Evolutionary conservation across 2,113 vertebrate genomes (phyloP).

Genomic region (Gobio gobio): DNA sequence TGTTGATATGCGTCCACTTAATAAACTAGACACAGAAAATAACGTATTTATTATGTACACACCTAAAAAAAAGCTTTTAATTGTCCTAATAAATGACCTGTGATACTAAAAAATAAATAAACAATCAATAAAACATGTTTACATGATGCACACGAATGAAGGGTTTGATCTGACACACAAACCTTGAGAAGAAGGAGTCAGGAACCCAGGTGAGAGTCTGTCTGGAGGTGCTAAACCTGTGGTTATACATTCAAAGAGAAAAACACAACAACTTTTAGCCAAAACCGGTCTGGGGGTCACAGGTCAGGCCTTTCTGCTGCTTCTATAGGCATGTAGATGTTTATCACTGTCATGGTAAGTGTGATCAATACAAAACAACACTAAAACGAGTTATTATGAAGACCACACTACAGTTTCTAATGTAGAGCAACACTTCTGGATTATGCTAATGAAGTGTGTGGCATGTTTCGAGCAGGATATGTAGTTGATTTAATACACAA

Average conservation of each 20-base stretch:
- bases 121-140: background rate
- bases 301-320: background rate
- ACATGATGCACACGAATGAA: too few species aligned
- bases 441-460: background rate
- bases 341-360: background rate
- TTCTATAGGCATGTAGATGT: background rate
- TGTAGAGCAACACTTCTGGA: background rate
- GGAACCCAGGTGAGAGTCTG: slow-evolving; percentile 92
- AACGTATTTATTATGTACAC: background rate
- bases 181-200: slow-evolving; percentile 94
- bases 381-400: background rate
- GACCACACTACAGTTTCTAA: background rate
- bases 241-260: slow-evolving; percentile 22
- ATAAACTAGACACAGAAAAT: slow-evolving; percentile 73
- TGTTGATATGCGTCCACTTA: slow-evolving; percentile 89
- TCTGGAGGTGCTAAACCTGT: slow-evolving; percentile 85
- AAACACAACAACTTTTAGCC: too few species aligned
- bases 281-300: too few species aligned
- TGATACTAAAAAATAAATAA: too few species aligned
- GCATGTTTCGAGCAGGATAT: slow-evolving; percentile 25
- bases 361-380: too few species aligned
- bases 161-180: background rate
- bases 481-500: slow-evolving; percentile 46
- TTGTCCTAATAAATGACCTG: background rate
- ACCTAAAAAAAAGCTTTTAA: background rate